phyloP scores from a whole-genome alignment of 2,888 invertebrate genomes.

The Volucella zonaria region DNA sequence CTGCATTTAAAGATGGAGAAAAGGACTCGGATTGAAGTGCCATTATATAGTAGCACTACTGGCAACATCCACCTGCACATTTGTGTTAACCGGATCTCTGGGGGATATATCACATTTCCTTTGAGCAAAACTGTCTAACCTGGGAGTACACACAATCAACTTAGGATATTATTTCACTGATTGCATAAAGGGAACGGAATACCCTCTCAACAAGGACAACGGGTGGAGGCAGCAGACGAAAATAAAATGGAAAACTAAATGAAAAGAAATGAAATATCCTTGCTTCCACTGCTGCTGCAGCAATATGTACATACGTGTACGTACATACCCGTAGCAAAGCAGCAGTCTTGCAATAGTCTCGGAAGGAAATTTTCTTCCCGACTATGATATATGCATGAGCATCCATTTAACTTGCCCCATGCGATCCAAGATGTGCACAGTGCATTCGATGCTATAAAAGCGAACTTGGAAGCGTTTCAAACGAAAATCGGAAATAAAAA shows the following conservation, averaged over 20 bases:
- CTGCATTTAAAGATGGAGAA: slow-evolving; percentile 52
- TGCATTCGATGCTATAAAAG: slow-evolving; percentile 55
- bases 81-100: slow-evolving; percentile 47
- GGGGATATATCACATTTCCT: slow-evolving; percentile 67
- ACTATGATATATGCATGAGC: slow-evolving; percentile 64
- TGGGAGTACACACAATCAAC: slow-evolving; percentile 73
- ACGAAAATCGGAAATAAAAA: slow-evolving; percentile 69
- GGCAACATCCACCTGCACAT: slow-evolving; percentile 62
- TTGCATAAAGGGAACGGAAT: slow-evolving; percentile 72
- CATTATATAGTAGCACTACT: slow-evolving; percentile 58
- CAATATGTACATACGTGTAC: no score
- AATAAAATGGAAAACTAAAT: slow-evolving; percentile 70
- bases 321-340: not conserved
- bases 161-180: slow-evolving; percentile 74
- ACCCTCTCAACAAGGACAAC: slow-evolving; percentile 34
- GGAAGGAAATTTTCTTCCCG: slow-evolving; percentile 54
- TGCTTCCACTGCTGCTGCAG: slow-evolving; percentile 12
- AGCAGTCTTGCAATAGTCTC: slow-evolving; percentile 28
- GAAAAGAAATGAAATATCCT: slow-evolving; percentile 72
- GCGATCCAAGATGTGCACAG: slow-evolving; percentile 44
- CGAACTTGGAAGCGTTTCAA: slow-evolving; percentile 52
- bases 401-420: slow-evolving; percentile 55
- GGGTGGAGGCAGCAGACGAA: slow-evolving; percentile 45
- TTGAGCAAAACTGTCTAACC: slow-evolving; percentile 72
- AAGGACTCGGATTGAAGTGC: slow-evolving; percentile 47